Base-by-base conservation (phyloP, 2,888 invertebrate genomes). In the Leptinotarsa rubiginosa region DNA sequence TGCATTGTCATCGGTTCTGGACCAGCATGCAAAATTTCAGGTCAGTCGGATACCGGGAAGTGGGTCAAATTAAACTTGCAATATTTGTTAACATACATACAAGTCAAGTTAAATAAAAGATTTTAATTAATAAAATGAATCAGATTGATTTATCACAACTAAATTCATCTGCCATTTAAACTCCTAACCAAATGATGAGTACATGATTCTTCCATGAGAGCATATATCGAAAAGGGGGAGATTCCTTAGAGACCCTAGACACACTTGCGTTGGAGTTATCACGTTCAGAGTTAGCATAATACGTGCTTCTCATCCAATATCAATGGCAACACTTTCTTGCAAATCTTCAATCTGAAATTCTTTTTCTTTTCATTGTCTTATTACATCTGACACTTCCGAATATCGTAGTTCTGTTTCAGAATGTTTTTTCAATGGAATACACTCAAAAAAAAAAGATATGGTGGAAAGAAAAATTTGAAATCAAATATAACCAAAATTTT, bases 271-370 rank as follows among this genome's bases (percentile, higher is more conserved):
- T 65, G 20, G 25, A 62, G 70, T 74, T 74, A 74, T 74, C 74
- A 74, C 74, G 74, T 74, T 74, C 74, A 13, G 68, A 74, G 54
- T 74, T 74, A 71, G 74, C 74, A 74, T 74, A 74, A 64, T 64
- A 74, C 74, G 74, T 74, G 74, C 67, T 74, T 49, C 68, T 54
- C 74, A 74, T 74, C 56, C 74, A 62, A 47, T 71, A 74, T 71
- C 71, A 74, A 74, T 71, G 68, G 74, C 67, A 68, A 71, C 68
- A 65, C 71, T 74, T 74, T 68, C 70, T 71, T 71, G 64, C 64
- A 64, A 74, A 74, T 74, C 70, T 71, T 54, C 64, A 64, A 71
- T 74, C 68, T 71, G 68, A 74, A 68, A 71, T 71, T 74, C 74
- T 71, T 74, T 74, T 74, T 64, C 70, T 71, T 41, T 52, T 62